These are phyloP conservation scores for Nemapogon koenigi DNA, from an alignment of 2,888 invertebrate species.

Conservation along the genomic window DNA sequence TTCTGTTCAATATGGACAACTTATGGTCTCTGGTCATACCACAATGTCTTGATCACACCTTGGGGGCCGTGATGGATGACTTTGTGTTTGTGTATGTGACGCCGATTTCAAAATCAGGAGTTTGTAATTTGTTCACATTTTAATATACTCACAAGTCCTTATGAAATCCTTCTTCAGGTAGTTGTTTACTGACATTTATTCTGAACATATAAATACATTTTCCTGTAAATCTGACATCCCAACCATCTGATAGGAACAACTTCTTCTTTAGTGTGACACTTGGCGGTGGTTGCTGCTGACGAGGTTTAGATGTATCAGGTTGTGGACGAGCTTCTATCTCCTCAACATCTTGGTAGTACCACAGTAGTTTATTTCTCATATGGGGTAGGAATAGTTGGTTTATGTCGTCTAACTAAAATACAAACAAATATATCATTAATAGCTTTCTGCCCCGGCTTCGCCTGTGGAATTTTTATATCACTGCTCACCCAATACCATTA, in stretches of 20 bases:
- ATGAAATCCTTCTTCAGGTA: constrained; percentile 93
- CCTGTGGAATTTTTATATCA: no score
- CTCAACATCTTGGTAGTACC: constrained; percentile 89
- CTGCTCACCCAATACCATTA: no score
- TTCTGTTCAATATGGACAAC: no score
- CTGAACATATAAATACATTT: constrained; percentile 87
- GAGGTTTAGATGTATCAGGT: constrained; percentile 45
- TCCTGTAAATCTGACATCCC: constrained; percentile 81
- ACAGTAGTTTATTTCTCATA: constrained; percentile 83
- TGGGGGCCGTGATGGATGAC: no score
- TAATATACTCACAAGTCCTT: constrained; percentile 71
- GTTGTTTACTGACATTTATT: constrained; percentile 81
- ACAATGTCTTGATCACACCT: no score
- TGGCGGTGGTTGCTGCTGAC: constrained; percentile 49
- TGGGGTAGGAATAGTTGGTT: constrained; percentile 86
- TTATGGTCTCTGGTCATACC: no score
- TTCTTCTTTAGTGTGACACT: constrained; percentile 71
- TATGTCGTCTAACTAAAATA: constrained; percentile 78
- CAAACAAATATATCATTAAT: no score
- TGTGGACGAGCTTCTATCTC: constrained; percentile 68
- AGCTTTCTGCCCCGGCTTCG: no score
- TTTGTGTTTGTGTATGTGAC: no score
- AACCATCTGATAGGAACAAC: constrained; percentile 84
- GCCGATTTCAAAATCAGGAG: no score
- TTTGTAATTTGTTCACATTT: no score